Conservation (phyloP, 2,888 invertebrate species). For the Lamellibrachia columna region DNA sequence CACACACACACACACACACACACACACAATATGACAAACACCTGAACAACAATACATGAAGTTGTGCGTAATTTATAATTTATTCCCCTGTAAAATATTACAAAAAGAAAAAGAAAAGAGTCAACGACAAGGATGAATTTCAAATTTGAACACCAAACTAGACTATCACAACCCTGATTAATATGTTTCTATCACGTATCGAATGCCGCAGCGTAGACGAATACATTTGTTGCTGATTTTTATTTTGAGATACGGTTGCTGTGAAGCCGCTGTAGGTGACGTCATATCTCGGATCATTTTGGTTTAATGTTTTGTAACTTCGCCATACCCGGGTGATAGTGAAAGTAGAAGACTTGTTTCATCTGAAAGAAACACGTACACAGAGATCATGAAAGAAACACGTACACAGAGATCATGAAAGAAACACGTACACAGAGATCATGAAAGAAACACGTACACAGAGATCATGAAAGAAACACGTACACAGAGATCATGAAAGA, state of each 20-base stretch:
- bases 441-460: not conserved
- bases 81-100: not conserved
- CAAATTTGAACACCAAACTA: not conserved
- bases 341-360: not conserved
- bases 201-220: not conserved
- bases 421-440: not conserved
- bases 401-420: not conserved
- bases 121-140: not conserved
- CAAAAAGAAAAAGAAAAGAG: not conserved
- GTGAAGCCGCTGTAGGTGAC: not conserved
- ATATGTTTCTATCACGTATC: not conserved
- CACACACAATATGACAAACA: not conserved
- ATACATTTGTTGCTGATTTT: not conserved
- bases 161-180: not conserved
- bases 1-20: too few species aligned
- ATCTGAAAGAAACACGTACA: not conserved
- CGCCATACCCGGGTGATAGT: not conserved
- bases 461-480: not conserved
- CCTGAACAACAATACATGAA: not conserved
- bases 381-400: not conserved
- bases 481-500: slow-evolving; percentile 16
- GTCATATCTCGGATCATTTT: not conserved
- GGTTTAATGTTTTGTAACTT: not conserved
- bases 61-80: not conserved
- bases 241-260: not conserved